phyloP scores from a whole-genome alignment of 30 jellyfish, hydroid and myxozoan species.

The Chrysaora quinquecirrha region DNA sequence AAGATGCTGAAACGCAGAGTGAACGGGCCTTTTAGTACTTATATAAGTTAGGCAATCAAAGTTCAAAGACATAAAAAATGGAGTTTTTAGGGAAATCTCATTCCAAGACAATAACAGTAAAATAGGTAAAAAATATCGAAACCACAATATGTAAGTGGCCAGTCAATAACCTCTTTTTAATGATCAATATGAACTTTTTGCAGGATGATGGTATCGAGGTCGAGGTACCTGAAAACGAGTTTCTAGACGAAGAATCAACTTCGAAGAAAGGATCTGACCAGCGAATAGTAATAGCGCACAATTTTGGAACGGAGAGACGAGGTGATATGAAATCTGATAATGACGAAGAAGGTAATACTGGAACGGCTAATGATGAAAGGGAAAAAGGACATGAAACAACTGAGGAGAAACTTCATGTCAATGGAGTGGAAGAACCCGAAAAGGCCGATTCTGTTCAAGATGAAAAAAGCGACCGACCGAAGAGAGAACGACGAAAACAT shows the following conservation, averaged over 20 bases:
- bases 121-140: too few species aligned
- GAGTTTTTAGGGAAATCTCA: too few species aligned
- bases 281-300: slow-evolving; percentile 41
- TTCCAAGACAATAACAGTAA: too few species aligned
- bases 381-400: neutral
- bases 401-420: neutral
- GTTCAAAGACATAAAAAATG: too few species aligned
- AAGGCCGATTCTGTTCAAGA: neutral
- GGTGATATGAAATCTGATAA: neutral
- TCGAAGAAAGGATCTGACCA: neutral
- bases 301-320: neutral
- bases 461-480: slow-evolving; percentile 5
- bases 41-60: too few species aligned
- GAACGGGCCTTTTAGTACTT: too few species aligned
- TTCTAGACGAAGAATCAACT: slow-evolving; percentile 50
- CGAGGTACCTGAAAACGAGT: slow-evolving; percentile 72
- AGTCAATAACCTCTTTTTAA: too few species aligned
- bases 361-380: neutral
- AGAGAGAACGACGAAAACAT: slow-evolving; percentile 16
- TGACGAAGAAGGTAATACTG: neutral
- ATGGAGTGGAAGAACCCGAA: slow-evolving; percentile 1
- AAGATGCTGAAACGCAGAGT: too few species aligned
- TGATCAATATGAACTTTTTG: too few species aligned
- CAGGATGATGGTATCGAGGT: slow-evolving; percentile 79
- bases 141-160: too few species aligned